Percentiles rank a stretch among this genome's conserved stretches.
Evolutionary conservation across 2,888 invertebrate genomes (phyloP).

Genomic region (Drosophila bunnanda): DNA sequence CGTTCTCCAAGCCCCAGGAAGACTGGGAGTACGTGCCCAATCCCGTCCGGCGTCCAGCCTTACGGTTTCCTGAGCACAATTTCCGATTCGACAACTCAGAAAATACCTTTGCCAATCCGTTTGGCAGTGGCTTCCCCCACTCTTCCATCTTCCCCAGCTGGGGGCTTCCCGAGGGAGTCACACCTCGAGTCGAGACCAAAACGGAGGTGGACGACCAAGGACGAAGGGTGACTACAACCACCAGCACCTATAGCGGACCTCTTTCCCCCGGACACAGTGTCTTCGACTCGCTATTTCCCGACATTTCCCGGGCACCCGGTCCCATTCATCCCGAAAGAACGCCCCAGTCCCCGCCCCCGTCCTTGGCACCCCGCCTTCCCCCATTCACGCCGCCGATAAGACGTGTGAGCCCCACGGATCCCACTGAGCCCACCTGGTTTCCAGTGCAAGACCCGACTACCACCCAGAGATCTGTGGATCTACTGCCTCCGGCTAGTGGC

Average conservation of each 20-base stretch:
- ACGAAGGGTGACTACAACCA: conserved; percentile 52
- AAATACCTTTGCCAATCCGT: neutral
- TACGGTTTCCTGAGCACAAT: neutral
- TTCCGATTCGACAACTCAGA: neutral
- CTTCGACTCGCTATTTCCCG: conserved; percentile 7
- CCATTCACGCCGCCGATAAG: conserved; percentile 30
- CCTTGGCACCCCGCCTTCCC: neutral
- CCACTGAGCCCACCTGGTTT: neutral
- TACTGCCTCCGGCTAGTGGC: neutral
- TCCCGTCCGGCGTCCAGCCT: neutral
- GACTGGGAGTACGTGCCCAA: conserved; percentile 63
- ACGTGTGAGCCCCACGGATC: neutral
- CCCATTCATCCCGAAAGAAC: neutral
- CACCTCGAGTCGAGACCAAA: conserved; percentile 52
- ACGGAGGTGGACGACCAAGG: conserved; percentile 63
- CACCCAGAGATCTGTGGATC: conserved; percentile 3
- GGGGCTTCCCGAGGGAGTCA: conserved; percentile 47
- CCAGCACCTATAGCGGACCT: conserved; percentile 26
- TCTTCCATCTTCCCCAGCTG: conserved; percentile 28
- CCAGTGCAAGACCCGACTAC: conserved; percentile 10
- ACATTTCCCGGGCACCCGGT: neutral
- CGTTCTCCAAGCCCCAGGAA: conserved; percentile 37
- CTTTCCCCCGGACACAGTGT: neutral
- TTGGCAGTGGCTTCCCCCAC: conserved; percentile 21
- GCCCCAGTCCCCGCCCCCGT: neutral